Evolutionary conservation across 2,888 invertebrate genomes (phyloP).

Genomic region (Euzetes globulus): DNA sequence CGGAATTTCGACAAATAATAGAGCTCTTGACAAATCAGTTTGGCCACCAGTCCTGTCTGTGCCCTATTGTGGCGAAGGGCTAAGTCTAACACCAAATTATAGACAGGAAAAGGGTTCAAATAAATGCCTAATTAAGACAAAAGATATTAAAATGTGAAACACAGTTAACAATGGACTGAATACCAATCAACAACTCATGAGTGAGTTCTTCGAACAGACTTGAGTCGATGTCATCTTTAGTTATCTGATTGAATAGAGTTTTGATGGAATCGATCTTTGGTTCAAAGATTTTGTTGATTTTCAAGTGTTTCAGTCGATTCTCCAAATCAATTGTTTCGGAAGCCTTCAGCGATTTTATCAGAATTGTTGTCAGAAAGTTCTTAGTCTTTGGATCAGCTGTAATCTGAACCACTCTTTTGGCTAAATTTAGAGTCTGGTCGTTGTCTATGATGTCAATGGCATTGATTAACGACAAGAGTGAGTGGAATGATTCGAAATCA

Average conservation of each 20-base stretch:
- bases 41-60: neutral
- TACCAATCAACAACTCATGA: neutral
- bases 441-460: neutral
- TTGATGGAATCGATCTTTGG: neutral
- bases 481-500: neutral
- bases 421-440: neutral
- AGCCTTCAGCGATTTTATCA: neutral
- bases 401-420: neutral
- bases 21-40: neutral
- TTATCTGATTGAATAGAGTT: constrained; percentile 10
- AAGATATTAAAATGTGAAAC: neutral
- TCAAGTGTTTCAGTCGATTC: neutral
- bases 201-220: neutral
- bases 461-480: neutral
- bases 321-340: neutral
- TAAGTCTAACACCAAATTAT: neutral
- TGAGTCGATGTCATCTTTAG: neutral
- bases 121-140: neutral
- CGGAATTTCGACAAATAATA: neutral
- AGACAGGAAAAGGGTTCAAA: neutral
- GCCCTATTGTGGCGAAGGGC: neutral
- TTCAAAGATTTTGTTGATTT: neutral
- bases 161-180: neutral
- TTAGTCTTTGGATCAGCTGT: neutral
- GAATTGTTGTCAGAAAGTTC: neutral